Percentiles rank a stretch among this genome's conserved stretches.
Evolutionary conservation across 1,140 invertebrate genomes (phyloP).

Genomic region (Palaemon carinicauda): DNA sequence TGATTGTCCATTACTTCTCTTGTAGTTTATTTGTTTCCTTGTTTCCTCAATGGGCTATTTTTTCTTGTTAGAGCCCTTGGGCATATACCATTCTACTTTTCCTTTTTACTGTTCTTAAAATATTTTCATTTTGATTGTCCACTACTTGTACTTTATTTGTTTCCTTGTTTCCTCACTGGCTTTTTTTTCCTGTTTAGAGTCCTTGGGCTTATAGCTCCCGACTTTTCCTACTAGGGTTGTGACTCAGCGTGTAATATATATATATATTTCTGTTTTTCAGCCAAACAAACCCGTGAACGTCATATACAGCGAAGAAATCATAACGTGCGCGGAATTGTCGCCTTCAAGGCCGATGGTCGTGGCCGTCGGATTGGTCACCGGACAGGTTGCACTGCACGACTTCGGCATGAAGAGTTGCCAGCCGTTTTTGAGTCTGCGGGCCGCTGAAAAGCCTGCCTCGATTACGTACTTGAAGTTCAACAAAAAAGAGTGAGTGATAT

Average conservation of each 20-base stretch:
- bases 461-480: constrained; percentile 28
- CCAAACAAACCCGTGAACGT: constrained; percentile 49
- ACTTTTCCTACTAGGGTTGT: too few species aligned
- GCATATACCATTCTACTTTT: too few species aligned
- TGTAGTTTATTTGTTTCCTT: too few species aligned
- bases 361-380: constrained; percentile 13
- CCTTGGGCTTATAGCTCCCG: too few species aligned
- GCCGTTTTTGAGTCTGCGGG: constrained; percentile 20
- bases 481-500: constrained; percentile 26
- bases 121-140: too few species aligned
- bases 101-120: too few species aligned
- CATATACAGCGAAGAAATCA: constrained; percentile 38
- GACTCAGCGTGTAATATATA: neutral
- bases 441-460: constrained; percentile 26
- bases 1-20: too few species aligned
- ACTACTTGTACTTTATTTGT: too few species aligned
- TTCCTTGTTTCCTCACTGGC: too few species aligned
- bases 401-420: constrained; percentile 3
- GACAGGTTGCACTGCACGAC: constrained; percentile 35
- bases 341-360: constrained; percentile 36
- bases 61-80: too few species aligned
- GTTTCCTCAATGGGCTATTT: too few species aligned
- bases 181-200: too few species aligned
- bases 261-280: constrained; percentile 12
- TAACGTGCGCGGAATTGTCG: constrained; percentile 46